A percentile compares a stretch with the other conserved stretches of the same genome.
Conservation (phyloP, 2,113 vertebrate species). For the Origma solitaria region DNA sequence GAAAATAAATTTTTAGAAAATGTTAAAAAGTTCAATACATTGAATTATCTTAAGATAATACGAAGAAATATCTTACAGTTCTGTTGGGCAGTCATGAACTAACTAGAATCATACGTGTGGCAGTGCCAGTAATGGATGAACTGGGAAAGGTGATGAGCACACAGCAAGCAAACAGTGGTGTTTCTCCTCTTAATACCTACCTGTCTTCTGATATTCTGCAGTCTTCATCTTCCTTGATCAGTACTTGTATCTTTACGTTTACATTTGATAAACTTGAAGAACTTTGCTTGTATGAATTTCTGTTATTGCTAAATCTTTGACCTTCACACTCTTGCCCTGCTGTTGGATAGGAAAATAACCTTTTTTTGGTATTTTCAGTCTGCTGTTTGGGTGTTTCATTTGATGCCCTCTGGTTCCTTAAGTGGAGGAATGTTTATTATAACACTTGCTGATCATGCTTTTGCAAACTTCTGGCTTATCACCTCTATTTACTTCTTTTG, state of each 20-base stretch:
- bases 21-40: not conserved
- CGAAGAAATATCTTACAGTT: not conserved
- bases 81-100: not conserved
- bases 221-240: not conserved
- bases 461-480: not conserved
- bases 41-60: not conserved
- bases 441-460: not conserved
- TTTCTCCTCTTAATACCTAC: not conserved
- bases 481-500: not conserved
- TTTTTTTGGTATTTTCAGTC: not conserved
- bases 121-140: not conserved
- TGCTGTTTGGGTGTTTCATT: not conserved
- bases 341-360: not conserved
- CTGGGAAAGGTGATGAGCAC: not conserved
- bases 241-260: not conserved
- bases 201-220: not conserved
- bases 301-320: not conserved
- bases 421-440: not conserved
- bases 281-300: not conserved
- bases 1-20: not conserved
- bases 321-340: not conserved
- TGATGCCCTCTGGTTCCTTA: not conserved
- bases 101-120: not conserved
- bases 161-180: not conserved
- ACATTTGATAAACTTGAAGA: not conserved